A percentile compares a stretch with the other conserved stretches of the same genome.
Conservation (phyloP, 2,113 vertebrate species). For the Boulengeromyrus knoepffleri region DNA sequence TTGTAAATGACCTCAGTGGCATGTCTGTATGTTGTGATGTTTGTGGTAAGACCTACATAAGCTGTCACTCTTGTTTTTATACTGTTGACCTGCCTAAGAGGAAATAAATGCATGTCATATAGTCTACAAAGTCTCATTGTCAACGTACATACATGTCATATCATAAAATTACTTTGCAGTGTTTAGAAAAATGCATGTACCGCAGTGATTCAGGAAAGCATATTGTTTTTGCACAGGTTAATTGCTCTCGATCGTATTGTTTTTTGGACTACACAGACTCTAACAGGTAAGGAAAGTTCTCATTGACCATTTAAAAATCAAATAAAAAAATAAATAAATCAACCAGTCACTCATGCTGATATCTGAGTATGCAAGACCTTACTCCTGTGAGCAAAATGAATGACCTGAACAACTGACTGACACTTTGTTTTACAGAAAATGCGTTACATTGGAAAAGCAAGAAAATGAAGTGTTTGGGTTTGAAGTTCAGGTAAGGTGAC, state of each 20-base stretch:
- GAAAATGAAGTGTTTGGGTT: slow-evolving; percentile 89
- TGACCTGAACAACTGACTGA: neutral
- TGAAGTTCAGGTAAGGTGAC: slow-evolving; percentile 82
- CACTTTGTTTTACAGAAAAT: neutral
- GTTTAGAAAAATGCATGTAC: neutral
- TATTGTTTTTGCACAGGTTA: slow-evolving; percentile 47
- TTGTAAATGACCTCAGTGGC: neutral
- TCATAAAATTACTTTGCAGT: neutral
- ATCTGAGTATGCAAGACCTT: neutral
- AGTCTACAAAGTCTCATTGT: neutral
- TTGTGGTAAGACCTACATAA: neutral
- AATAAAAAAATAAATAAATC: neutral
- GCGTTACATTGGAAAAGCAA: slow-evolving; percentile 66
- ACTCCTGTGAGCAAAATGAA: neutral
- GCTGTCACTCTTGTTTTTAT: neutral
- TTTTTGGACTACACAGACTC: slow-evolving; percentile 62
- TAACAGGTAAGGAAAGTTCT: slow-evolving; percentile 50
- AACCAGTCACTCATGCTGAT: neutral
- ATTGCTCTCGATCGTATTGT: slow-evolving; percentile 34
- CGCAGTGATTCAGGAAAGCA: slow-evolving; percentile 24
- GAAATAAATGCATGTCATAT: neutral
- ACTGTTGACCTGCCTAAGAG: neutral
- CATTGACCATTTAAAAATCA: neutral
- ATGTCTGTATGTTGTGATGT: neutral
- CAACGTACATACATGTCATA: neutral